Percentiles rank a stretch among this genome's conserved stretches.
Evolutionary conservation across 2,888 invertebrate genomes (phyloP).

Genomic region (Eilema depressum): DNA sequence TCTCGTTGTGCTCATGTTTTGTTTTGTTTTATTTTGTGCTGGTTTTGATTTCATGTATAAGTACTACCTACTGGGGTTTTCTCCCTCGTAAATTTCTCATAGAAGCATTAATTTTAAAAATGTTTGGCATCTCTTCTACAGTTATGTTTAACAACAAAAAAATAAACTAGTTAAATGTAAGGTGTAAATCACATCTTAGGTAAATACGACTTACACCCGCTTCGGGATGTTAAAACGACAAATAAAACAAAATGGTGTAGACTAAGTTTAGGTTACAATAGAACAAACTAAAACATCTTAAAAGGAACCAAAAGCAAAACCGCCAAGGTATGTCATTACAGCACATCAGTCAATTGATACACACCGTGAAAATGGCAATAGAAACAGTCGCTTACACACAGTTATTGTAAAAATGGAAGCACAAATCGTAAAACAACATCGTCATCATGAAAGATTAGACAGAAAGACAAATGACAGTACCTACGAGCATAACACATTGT

Average conservation of each 20-base stretch:
- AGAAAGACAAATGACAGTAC: constrained; percentile 74
- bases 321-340: neutral
- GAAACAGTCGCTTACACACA: constrained; percentile 54
- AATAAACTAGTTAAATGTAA: neutral
- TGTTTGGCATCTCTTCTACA: too few species aligned
- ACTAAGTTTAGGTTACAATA: neutral
- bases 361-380: constrained; percentile 33
- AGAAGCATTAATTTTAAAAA: neutral
- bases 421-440: constrained; percentile 74
- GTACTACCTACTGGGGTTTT: neutral
- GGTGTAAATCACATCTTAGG: neutral
- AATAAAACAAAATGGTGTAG: neutral
- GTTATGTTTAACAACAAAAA: neutral
- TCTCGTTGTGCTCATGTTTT: too few species aligned
- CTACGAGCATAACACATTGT: constrained; percentile 66
- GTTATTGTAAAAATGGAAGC: constrained; percentile 68
- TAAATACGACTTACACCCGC: neutral
- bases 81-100: neutral
- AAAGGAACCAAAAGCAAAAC: neutral
- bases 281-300: neutral
- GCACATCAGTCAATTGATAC: constrained; percentile 33
- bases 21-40: too few species aligned
- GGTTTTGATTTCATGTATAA: too few species aligned
- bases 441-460: constrained; percentile 82
- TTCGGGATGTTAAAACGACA: too few species aligned